Percentiles rank a stretch among this genome's conserved stretches.
Conservation (phyloP, 37 sponge, comb jelly and placozoan genomes). For the Amphimedon queenslandica region DNA sequence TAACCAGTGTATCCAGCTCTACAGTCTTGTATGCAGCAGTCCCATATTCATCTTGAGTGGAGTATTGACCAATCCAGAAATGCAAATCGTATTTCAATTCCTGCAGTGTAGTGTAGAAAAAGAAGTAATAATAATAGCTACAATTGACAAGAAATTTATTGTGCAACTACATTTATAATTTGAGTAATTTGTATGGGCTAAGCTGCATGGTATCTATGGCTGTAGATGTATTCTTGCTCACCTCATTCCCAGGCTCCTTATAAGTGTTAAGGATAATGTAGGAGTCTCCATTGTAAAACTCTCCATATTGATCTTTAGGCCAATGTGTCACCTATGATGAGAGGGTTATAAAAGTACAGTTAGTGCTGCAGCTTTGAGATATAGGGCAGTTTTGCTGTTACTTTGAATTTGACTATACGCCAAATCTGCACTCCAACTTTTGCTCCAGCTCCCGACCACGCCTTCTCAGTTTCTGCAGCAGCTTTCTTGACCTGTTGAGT, state of each 20-base stretch:
- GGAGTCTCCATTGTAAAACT: constrained; percentile 86
- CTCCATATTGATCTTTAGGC: constrained; percentile 74
- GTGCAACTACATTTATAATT: neutral
- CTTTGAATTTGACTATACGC: constrained; percentile 62
- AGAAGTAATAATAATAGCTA: neutral
- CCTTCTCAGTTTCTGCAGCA: constrained; percentile 47
- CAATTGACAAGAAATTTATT: neutral
- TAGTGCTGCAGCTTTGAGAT: too few relatives aligned
- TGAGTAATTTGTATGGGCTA: too few relatives aligned
- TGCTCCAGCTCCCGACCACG: constrained; percentile 47
- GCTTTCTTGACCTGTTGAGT: constrained; percentile 47
- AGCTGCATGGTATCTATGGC: too few relatives aligned
- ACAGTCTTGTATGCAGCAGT: constrained; percentile 80
- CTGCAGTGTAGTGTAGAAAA: constrained; percentile 7
- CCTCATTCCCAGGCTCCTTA: constrained; percentile 50
- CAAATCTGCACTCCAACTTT: constrained; percentile 61
- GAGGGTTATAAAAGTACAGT: too few relatives aligned
- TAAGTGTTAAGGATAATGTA: constrained; percentile 91
- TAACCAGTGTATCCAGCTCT: constrained; percentile 58
- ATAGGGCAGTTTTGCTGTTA: too few relatives aligned
- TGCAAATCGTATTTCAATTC: constrained; percentile 55
- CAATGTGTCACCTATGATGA: constrained; percentile 64
- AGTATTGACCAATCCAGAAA: constrained; percentile 72
- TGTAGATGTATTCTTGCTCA: neutral
- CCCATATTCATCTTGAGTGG: constrained; percentile 70